These are phyloP conservation scores for Hydroisotoma schaefferi DNA, from an alignment of 2,888 invertebrate genomes.

Conservation along the genomic window DNA sequence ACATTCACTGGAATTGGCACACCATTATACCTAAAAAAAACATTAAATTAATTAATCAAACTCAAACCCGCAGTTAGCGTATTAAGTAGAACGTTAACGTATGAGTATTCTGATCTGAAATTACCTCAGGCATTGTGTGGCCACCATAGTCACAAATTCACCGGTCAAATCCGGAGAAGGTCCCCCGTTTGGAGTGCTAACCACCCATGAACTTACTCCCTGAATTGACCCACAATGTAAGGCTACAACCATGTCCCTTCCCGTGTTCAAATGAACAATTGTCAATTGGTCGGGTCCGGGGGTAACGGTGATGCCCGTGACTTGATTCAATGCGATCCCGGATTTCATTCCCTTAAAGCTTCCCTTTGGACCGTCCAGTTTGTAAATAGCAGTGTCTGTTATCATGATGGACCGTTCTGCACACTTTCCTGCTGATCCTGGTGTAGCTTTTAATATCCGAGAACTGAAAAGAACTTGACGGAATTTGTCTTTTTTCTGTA, in stretches of 20 bases:
- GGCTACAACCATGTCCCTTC: conserved; percentile 86
- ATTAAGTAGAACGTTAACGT: conserved; percentile 2
- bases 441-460: conserved; percentile 66
- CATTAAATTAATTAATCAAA: conserved; percentile 24
- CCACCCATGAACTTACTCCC: conserved; percentile 47
- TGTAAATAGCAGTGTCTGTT: conserved; percentile 79
- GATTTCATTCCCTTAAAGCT: conserved; percentile 80
- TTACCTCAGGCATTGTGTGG: conserved; percentile 44
- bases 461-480: conserved; percentile 64
- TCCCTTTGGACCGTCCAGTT: conserved; percentile 72
- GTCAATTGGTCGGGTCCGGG: conserved; percentile 82
- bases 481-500: conserved; percentile 67
- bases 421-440: conserved; percentile 51
- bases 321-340: conserved; percentile 74
- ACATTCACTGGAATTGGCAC: conserved; percentile 69
- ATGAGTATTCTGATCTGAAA: conserved; percentile 19
- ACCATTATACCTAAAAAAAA: conserved; percentile 62
- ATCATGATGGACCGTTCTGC: conserved; percentile 85
- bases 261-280: conserved; percentile 77
- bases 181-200: conserved; percentile 41
- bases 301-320: conserved; percentile 66
- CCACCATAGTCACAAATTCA: conserved; percentile 46
- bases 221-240: conserved; percentile 53
- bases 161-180: conserved; percentile 48
- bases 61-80: background rate